A percentile compares a stretch with the other conserved stretches of the same genome.
Evolutionary conservation across 2,113 vertebrate species (phyloP).

Genomic region (Scomber scombrus): DNA sequence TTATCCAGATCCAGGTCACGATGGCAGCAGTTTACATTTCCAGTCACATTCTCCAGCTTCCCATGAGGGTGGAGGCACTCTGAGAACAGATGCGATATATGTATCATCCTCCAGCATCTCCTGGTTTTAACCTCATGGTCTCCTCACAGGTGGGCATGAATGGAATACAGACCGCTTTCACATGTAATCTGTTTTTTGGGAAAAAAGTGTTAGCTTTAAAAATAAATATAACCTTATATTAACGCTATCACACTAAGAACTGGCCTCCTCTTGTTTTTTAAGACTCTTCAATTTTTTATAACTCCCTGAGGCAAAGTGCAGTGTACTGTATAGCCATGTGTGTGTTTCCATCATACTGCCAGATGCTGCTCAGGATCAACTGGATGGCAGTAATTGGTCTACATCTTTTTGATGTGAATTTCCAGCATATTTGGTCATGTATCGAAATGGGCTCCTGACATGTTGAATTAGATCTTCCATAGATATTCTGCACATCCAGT

Average conservation of each 20-base stretch:
- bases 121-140: neutral
- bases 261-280: accelerated
- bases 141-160: slow-evolving; percentile 17
- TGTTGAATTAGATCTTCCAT: neutral
- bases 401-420: slow-evolving; percentile 37
- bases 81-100: neutral
- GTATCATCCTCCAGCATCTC: neutral
- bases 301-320: slow-evolving; percentile 3
- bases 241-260: neutral
- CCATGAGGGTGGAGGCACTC: neutral
- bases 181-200: slow-evolving; percentile 4
- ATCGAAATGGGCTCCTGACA: slow-evolving; percentile 1
- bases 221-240: neutral
- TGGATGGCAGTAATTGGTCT: slow-evolving; percentile 39
- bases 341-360: neutral
- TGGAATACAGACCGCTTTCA: neutral
- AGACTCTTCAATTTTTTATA: neutral
- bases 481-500: neutral
- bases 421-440: slow-evolving; percentile 1
- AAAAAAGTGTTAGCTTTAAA: neutral
- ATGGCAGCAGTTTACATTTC: neutral
- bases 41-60: slow-evolving; percentile 13
- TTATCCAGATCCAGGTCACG: too few relatives aligned
- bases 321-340: neutral
- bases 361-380: slow-evolving; percentile 27